Conservation (phyloP, 2,888 invertebrate genomes). For the Troilus luridus region DNA sequence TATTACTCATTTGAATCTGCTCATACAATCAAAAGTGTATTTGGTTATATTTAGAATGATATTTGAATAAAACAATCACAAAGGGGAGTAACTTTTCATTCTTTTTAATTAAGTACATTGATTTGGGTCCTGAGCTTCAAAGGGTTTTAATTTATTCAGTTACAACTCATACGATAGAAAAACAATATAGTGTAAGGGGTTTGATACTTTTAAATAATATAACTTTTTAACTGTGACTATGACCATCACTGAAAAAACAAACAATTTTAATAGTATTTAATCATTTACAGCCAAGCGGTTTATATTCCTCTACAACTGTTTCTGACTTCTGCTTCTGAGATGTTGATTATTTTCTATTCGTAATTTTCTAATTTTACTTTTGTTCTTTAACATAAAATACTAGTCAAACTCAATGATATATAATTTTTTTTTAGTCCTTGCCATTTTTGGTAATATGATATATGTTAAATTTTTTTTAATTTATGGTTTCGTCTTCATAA, state of each 20-base stretch:
- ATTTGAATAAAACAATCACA: neutral
- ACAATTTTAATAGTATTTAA: neutral
- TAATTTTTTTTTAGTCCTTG: neutral
- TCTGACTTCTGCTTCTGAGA: neutral
- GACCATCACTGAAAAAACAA: neutral
- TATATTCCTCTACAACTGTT: neutral
- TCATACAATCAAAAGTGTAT: neutral
- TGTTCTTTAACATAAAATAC: neutral
- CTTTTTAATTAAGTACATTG: neutral
- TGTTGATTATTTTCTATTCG: too few relatives aligned
- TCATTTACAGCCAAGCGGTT: neutral
- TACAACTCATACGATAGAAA: neutral
- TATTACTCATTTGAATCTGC: neutral
- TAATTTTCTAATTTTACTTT: neutral
- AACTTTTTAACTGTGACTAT: fast-evolving
- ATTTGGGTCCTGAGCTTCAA: neutral
- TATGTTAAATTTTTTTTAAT: neutral
- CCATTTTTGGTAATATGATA: neutral
- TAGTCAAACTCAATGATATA: neutral
- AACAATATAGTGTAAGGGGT: neutral
- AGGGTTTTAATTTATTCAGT: neutral
- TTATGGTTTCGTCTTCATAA: too few relatives aligned
- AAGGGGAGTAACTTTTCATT: neutral
- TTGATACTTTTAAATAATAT: neutral
- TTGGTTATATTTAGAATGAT: neutral